A percentile compares a stretch with the other conserved stretches of the same genome.
phyloP scores from a whole-genome alignment of 2,797 vertebrate genomes.

The Darevskia nairensis region DNA sequence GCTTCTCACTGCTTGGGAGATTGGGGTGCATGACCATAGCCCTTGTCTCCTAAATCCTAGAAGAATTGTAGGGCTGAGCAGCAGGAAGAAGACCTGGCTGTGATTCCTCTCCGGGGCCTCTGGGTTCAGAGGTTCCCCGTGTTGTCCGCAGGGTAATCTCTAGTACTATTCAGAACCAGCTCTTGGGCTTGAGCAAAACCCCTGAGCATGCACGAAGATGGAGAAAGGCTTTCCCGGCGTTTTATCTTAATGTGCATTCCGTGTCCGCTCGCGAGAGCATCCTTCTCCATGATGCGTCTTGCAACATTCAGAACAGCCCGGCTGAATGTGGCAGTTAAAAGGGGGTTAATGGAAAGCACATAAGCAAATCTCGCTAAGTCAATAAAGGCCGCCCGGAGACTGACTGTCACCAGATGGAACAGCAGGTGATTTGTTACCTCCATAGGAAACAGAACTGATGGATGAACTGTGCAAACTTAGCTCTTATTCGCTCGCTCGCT shows the following conservation, averaged over 20 bases:
- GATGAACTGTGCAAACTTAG: background rate
- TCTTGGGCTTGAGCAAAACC: background rate
- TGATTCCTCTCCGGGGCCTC: background rate
- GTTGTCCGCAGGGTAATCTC: background rate
- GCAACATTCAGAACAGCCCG: background rate
- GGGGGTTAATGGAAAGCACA: background rate
- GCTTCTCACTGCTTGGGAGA: no score
- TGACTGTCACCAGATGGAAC: constrained; percentile 22
- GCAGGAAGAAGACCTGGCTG: background rate
- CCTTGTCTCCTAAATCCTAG: no score
- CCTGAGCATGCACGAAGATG: background rate
- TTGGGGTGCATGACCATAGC: no score
- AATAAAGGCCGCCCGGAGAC: constrained; percentile 23
- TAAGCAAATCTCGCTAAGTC: constrained; percentile 20
- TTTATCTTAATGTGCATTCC: background rate
- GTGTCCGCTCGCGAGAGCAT: background rate
- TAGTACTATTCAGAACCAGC: background rate
- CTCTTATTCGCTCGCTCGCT: background rate
- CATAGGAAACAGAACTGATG: background rate
- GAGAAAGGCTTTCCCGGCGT: background rate
- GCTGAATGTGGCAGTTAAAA: background rate
- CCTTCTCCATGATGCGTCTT: background rate
- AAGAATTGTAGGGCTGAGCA: no score
- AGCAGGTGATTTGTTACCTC: background rate
- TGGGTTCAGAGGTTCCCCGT: background rate